These are phyloP conservation scores for Isichthys henryi DNA, from an alignment of 2,113 vertebrate genomes.

Conservation along the genomic window DNA sequence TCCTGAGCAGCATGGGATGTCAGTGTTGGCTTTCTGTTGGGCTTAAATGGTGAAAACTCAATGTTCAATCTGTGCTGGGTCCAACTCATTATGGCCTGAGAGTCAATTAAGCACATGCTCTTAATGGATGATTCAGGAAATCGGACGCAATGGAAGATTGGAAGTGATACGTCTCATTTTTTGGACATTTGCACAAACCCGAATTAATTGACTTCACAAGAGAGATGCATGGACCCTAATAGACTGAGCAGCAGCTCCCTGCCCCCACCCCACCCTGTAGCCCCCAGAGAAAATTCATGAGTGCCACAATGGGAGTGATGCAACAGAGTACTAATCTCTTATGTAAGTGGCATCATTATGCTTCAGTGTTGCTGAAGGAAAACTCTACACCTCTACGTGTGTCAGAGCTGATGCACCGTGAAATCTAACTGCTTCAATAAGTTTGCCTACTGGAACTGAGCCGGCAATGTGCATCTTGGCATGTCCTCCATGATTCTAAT, in stretches of 20 bases:
- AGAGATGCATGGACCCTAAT: conserved; percentile 48
- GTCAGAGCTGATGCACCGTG: not conserved
- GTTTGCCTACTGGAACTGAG: not conserved
- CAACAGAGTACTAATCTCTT: not conserved
- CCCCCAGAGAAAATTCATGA: not conserved
- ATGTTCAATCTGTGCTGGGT: conserved; percentile 36
- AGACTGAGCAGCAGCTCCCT: conserved; percentile 40
- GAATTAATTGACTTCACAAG: conserved; percentile 52
- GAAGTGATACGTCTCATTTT: conserved; percentile 54
- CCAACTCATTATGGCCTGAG: conserved; percentile 44
- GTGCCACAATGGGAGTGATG: not conserved
- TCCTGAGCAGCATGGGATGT: conserved; percentile 17
- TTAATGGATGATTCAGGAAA: conserved; percentile 49
- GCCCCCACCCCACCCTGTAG: not conserved
- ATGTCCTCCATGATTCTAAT: not conserved
- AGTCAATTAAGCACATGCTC: conserved; percentile 46
- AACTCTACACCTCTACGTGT: not conserved
- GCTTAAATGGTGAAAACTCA: conserved; percentile 25
- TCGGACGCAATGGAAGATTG: conserved; percentile 45
- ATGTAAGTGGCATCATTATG: not conserved
- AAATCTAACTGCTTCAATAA: not conserved
- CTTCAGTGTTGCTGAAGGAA: not conserved
- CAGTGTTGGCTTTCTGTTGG: conserved; percentile 16
- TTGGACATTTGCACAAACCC: conserved; percentile 53
- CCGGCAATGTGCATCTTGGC: not conserved